Percentiles rank a stretch among this genome's conserved stretches.
These are phyloP conservation scores for Arrhopalites spinosus DNA, from an alignment of 2,888 invertebrate species.

Conservation along the genomic window DNA sequence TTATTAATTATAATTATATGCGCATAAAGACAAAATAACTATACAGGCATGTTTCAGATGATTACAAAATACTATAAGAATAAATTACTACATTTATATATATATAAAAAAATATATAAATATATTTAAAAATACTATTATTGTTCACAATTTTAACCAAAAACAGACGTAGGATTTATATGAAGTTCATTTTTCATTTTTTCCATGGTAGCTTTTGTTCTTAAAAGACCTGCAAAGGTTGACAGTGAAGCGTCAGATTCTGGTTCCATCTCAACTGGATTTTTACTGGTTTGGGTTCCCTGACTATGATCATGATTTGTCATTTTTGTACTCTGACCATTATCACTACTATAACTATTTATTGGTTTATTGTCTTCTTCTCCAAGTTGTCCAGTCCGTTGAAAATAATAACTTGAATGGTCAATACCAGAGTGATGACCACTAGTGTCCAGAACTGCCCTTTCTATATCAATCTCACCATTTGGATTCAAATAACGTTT, in stretches of 20 bases:
- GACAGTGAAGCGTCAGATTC: neutral
- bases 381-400: neutral
- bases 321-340: neutral
- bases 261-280: neutral
- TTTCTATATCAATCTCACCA: constrained; percentile 12
- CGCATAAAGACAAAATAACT: no score
- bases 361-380: neutral
- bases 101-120: no score
- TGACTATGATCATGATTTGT: neutral
- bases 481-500: constrained; percentile 22
- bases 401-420: neutral
- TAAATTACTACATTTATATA: no score
- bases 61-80: no score
- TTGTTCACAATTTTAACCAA: neutral
- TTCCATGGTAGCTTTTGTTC: constrained; percentile 16
- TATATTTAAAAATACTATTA: no score
- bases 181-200: constrained; percentile 25
- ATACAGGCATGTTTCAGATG: no score
- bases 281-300: neutral
- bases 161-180: neutral
- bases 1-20: no score
- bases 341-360: neutral
- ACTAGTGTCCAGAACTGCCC: constrained; percentile 11
- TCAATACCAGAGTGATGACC: neutral
- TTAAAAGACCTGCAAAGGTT: constrained; percentile 10